Percentiles rank a stretch among this genome's conserved stretches.
These are phyloP conservation scores for Coluber constrictor DNA, from an alignment of 2,797 vertebrate species.

Conservation along the genomic window DNA sequence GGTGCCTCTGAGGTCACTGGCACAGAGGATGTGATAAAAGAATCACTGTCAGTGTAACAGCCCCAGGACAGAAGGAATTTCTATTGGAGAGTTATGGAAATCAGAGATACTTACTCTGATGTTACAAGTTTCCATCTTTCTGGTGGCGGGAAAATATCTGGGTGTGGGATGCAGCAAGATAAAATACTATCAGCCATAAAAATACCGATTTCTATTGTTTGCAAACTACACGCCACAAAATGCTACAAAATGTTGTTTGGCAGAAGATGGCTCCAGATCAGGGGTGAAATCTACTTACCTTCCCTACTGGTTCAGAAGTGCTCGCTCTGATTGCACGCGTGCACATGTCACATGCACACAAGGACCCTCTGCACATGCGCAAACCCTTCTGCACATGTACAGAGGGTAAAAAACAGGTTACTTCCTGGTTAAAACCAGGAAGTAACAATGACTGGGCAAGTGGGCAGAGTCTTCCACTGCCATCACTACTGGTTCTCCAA, in stretches of 20 bases:
- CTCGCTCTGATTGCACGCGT: too few species aligned
- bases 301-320: too few species aligned
- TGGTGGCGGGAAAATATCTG: conserved; percentile 5
- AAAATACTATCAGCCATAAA: background rate
- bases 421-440: too few species aligned
- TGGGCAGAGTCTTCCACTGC: too few species aligned
- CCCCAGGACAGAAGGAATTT: conserved; percentile 25
- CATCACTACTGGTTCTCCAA: too few species aligned
- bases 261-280: background rate
- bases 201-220: background rate
- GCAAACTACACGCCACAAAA: background rate
- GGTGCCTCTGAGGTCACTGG: conserved; percentile 30
- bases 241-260: background rate
- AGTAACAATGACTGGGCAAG: too few species aligned
- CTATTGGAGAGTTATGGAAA: background rate
- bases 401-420: too few species aligned
- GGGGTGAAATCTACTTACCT: too few species aligned
- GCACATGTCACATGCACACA: too few species aligned
- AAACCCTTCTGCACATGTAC: too few species aligned
- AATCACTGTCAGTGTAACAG: conserved; percentile 26
- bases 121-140: conserved; percentile 8
- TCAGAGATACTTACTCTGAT: conserved; percentile 9
- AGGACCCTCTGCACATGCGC: too few species aligned
- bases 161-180: background rate
- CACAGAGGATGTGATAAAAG: conserved; percentile 32